These are phyloP conservation scores for Cheilosia vulpina DNA, from an alignment of 2,888 invertebrate species.

Conservation along the genomic window DNA sequence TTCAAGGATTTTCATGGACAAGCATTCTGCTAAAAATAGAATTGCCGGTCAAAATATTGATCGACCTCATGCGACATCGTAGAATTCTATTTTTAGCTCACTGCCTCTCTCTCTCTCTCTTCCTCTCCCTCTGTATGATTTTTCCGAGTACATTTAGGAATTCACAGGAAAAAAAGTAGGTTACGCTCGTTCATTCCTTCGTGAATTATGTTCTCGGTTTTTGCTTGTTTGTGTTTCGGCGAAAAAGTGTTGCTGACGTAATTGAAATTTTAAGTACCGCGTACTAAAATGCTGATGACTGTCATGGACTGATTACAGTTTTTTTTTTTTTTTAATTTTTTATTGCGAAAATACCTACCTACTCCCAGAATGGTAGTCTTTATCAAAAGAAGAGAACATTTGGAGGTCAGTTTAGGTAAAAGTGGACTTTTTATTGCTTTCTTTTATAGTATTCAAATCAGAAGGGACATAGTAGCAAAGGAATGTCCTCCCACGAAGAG, in stretches of 20 bases:
- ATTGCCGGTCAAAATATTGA: constrained; percentile 77
- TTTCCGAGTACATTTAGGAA: constrained; percentile 63
- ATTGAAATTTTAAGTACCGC: constrained; percentile 30
- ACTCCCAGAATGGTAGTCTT: too few relatives aligned
- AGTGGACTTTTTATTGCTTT: too few relatives aligned
- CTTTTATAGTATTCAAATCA: too few relatives aligned
- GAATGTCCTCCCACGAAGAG: too few relatives aligned
- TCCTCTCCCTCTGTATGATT: constrained; percentile 20
- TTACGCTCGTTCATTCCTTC: constrained; percentile 71
- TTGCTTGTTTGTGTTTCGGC: constrained; percentile 44
- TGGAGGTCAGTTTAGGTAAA: too few relatives aligned
- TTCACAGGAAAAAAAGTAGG: constrained; percentile 58
- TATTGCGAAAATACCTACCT: too few relatives aligned
- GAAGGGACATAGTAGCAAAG: too few relatives aligned
- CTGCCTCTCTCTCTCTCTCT: not conserved
- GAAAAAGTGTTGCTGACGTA: constrained; percentile 66
- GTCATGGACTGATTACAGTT: not conserved
- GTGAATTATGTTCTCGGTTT: constrained; percentile 40
- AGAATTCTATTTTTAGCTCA: constrained; percentile 76
- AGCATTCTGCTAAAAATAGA: constrained; percentile 76
- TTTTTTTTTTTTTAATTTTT: too few relatives aligned
- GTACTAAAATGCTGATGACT: constrained; percentile 3
- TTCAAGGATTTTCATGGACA: constrained; percentile 75
- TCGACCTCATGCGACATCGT: constrained; percentile 77
- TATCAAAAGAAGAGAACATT: too few relatives aligned